Evolutionary conservation across 2,113 vertebrate species (phyloP), one percentile per base, ranked within the genome.

Genomic region (Colossoma macropomum): DNA sequence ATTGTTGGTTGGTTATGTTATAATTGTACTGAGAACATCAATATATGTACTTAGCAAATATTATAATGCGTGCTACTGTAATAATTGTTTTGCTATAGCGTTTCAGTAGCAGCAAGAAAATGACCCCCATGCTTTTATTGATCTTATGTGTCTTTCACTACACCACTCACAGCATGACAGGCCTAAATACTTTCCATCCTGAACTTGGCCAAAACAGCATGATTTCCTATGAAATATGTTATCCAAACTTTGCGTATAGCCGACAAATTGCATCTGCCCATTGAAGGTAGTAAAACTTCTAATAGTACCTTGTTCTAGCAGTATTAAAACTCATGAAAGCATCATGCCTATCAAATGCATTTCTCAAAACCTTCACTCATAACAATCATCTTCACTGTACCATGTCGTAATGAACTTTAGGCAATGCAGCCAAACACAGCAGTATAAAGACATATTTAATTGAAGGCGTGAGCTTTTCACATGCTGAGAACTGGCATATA

Each of bases 401-500:
- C 34, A 68, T 28, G 54, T 41, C 38, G 48, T 70, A 54, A 71
- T 45, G 68, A 41, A 25, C 68, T 45, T 45, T 41, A 34, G 32
- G 32, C 19, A 70, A 41, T 16, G 69, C 25, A 28, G 78, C 50
- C 32, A 13, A 80, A 23, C 34, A 80, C 54, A 72, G 34, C 68
- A 45, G 38, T 30, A 1, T 45, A 70, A 71, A 66, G 30, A 19
- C 25, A 62, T 63, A 28, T 70, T 77, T 27, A 54, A 48, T 70
- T 4, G 25, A 80, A 60, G 11, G 48, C 65, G 54, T 79, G 50
- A 71, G 66, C 77, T 71, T 59, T 71, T 41, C 66, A 60, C 66
- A 45, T 71, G 66, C 54, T 48, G 79, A 71, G 54, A 72, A 34
- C 32, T 45, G 32, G 25, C 27, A 73, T 62, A 76, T 70, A 80